Conservation (phyloP, 2,888 invertebrate species). For the Diarsia dahlii region DNA sequence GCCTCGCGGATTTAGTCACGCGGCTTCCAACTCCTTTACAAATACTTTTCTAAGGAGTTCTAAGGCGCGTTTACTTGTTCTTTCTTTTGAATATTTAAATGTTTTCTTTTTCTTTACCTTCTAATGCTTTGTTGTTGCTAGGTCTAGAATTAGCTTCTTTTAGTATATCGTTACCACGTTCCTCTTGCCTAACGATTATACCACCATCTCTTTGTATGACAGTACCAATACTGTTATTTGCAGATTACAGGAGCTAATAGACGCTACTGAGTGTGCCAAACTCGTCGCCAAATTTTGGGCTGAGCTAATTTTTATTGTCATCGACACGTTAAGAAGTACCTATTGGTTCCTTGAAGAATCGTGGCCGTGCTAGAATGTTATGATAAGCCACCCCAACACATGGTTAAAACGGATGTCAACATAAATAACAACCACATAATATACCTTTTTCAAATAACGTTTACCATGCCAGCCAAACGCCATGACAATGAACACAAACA, state of each 20-base stretch:
- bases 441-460: constrained; percentile 21
- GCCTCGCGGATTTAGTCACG: constrained; percentile 8
- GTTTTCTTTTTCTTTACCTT: constrained; percentile 1
- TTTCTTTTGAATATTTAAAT: background rate
- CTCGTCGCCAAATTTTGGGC: no score
- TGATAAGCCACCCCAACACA: constrained; percentile 23
- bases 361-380: constrained; percentile 27
- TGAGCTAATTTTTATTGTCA: no score
- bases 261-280: no score
- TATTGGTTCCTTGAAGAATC: background rate
- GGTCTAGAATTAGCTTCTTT: background rate
- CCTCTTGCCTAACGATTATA: background rate
- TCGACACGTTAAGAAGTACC: background rate
- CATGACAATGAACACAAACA: constrained; percentile 46
- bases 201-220: background rate
- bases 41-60: constrained; percentile 20
- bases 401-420: constrained; percentile 27
- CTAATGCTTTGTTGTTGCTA: background rate
- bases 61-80: background rate
- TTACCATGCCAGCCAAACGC: constrained; percentile 29
- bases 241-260: no score
- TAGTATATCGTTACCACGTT: background rate
- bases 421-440: constrained; percentile 23
- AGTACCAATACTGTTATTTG: background rate
- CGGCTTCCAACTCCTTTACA: constrained; percentile 1